These are phyloP conservation scores for Girardia tigrina DNA, from an alignment of 2,888 invertebrate species.

Conservation along the genomic window DNA sequence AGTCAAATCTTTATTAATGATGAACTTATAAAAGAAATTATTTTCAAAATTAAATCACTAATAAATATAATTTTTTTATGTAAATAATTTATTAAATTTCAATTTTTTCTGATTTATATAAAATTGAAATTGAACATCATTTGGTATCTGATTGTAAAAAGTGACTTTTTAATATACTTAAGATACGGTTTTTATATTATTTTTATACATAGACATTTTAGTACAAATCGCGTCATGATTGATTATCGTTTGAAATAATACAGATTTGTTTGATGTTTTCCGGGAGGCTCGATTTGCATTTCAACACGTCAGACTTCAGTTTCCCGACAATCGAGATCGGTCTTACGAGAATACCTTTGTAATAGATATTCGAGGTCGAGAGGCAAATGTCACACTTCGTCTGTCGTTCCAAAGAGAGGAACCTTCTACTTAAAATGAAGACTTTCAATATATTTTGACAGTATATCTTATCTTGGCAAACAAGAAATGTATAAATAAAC, in stretches of 20 bases:
- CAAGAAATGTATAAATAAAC: neutral
- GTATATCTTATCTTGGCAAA: constrained; percentile 16
- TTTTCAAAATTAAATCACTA: no score
- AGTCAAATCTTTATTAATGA: no score
- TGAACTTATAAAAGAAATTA: no score
- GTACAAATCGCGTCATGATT: no score
- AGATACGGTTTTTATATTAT: no score
- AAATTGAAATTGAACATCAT: no score
- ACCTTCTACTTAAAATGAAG: neutral
- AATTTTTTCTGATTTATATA: no score
- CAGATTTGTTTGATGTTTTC: neutral
- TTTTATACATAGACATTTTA: no score
- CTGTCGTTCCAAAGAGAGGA: neutral
- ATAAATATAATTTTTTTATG: no score
- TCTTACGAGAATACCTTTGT: constrained; percentile 2
- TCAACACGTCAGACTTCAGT: neutral
- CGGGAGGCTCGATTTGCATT: neutral
- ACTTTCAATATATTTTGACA: constrained; percentile 1
- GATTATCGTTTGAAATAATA: neutral
- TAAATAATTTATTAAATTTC: no score
- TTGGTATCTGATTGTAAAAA: no score
- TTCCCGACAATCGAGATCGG: neutral
- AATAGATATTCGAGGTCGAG: neutral
- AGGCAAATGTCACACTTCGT: neutral
- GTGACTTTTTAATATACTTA: no score